Base-by-base conservation (phyloP, 2,888 invertebrate genomes). In the Oscheius sp. region DNA sequence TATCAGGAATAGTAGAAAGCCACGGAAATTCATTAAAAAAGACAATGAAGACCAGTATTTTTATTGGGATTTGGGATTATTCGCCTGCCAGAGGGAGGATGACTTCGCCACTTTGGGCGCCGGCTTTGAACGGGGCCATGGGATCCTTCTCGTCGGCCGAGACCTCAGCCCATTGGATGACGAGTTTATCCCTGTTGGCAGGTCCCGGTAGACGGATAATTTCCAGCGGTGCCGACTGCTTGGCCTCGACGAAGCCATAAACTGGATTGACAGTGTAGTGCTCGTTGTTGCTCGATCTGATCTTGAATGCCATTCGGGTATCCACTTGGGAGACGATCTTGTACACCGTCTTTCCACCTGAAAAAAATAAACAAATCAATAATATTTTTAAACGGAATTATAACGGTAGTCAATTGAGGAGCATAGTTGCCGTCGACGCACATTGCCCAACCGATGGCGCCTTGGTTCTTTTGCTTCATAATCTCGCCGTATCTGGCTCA, bases 241-340 rank as follows among this genome's bases (percentile, higher is more conserved):
- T 76, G 23, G 80, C 53, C 13, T 76, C 81, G 21, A 84, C 68
- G 71, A 84, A 84, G 35, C 83, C 83, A 70, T 80, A 84, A 43
- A 84, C 83, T 41, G 84, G 84, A 41, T 80, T 75, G 41, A 84
- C 83, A 13, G 82, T 78, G 69, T 83, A 84, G 64, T 82, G 76
- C 6, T 84, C 80, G 66, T 84, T 84, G 77, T 84, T 84, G 12
- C 80, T 80, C 13, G 79, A 76, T 69, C 79, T 81, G 43, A 83
- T 79, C 74, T 83, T 82, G 77, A 84, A 83, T 23, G 80, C 81
- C 49, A 79, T 64, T 46, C 82, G 79, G 27, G 69, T 59, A 43
- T 83, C 84, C 55, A 69, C 56, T 35, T 75, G 69, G 29, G 78
- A 77, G 74, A 79, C 70, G 75, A 84, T 76, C 58, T 79, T 74